Evolutionary conservation across 2,797 vertebrate species (phyloP), one percentile per base, ranked within the genome.

Genomic region (Poeciliopsis paucimaculata): DNA sequence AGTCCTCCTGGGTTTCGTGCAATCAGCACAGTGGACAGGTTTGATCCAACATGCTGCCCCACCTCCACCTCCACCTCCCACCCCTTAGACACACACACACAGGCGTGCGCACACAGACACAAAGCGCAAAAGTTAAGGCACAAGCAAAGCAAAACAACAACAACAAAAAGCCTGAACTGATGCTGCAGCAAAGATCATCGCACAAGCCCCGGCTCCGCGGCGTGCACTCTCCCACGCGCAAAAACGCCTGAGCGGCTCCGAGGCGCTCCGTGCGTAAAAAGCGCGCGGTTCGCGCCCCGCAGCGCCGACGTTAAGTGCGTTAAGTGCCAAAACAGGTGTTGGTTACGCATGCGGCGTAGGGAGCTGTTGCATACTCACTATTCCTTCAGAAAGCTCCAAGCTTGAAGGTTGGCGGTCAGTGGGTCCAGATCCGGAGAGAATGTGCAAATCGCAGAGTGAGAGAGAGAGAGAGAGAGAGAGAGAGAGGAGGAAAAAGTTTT

Each of bases 401-500:
- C 64, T 68, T 41, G 62, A 39, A 36, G 34, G 86, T 80, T 86
- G 85, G 78, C 83, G 89, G 86, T 90, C 77, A 85, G 70, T 83
- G 81, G 53, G 39, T 90, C 94, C 96, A 96, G 95, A 95, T 93
- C 95, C 94, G 96, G 94, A 20, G 6, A 96, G 96, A 98, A 97
- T 97, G 97, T 96, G 95, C 93, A 97, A 96, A 96, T 91, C 84
- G 20, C 16, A 39, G 39, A 39, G 39, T 7, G 39, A 39, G 39
- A 39, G 39, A 39, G 6, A 39, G 7, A 74, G 85, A 83, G 76
- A 57, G 53, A 57, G 53, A 57, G 53, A 57, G 53, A 57, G n/a
- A 57, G 53, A 57, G 26, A 57, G 9, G 10, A 77, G 88, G 93
- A 94, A 93, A 95, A 95, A 97, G 96, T 96, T 97, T 97, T 96